Evolutionary conservation across 2,797 vertebrate genomes (phyloP).

Genomic region (Epinephelus malabaricus): DNA sequence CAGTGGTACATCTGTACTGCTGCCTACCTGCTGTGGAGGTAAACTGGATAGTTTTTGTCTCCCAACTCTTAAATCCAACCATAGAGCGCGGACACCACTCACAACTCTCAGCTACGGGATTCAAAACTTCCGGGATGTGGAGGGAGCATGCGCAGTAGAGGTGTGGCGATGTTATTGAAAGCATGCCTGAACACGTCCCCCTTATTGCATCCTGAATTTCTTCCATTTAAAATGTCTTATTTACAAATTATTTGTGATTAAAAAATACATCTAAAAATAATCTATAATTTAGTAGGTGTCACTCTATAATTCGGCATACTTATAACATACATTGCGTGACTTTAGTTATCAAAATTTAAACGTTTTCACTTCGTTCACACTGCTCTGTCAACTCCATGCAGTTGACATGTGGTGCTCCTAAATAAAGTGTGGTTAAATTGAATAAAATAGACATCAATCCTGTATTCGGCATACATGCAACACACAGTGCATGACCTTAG

Average conservation of each 20-base stretch:
- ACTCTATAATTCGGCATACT: not conserved
- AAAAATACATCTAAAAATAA: accelerated
- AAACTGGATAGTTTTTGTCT: not conserved
- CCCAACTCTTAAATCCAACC: too few species aligned
- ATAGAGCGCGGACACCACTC: not conserved
- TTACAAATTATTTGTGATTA: not conserved
- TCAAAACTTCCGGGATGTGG: constrained; percentile 64
- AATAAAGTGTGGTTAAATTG: too few species aligned
- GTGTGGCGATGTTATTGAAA: not conserved
- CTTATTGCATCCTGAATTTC: accelerated
- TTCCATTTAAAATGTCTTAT: not conserved
- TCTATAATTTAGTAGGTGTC: not conserved
- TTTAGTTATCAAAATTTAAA: not conserved
- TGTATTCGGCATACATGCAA: not conserved
- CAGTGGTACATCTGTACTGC: accelerated
- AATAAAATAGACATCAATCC: not conserved
- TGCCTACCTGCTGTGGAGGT: not conserved
- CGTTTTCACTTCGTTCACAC: not conserved
- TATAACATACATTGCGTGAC: not conserved
- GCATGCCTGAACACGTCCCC: too few species aligned
- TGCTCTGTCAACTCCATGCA: too few species aligned
- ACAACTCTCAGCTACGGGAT: not conserved
- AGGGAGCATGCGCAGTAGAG: constrained; percentile 46
- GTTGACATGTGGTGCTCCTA: too few species aligned
- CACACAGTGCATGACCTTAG: not conserved